Conservation (phyloP, 2,888 invertebrate genomes). For the Ethmia dodecea region DNA sequence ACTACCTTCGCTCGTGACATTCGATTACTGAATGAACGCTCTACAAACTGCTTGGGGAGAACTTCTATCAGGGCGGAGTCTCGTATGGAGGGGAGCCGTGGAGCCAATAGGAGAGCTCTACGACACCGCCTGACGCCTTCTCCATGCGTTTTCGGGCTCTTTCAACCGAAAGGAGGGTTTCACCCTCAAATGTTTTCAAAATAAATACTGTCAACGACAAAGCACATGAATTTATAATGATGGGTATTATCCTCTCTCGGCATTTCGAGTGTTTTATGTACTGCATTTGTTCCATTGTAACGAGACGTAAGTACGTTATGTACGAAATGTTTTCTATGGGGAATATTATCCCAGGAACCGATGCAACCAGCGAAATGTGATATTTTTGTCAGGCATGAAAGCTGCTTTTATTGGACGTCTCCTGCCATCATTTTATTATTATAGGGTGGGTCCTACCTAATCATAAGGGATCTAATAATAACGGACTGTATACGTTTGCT, state of each 20-base stretch:
- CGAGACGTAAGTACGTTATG: constrained; percentile 54
- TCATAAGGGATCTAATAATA: constrained; percentile 7
- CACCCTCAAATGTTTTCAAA: constrained; percentile 67
- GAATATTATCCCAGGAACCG: constrained; percentile 56
- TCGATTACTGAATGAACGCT: constrained; percentile 38
- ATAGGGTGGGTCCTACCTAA: constrained; percentile 26
- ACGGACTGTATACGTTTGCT: neutral
- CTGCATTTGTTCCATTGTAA: constrained; percentile 71
- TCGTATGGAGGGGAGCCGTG: constrained; percentile 47
- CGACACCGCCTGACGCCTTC: constrained; percentile 61
- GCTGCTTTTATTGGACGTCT: constrained; percentile 49
- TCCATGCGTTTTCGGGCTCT: constrained; percentile 64
- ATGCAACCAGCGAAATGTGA: constrained; percentile 64
- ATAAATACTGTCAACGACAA: constrained; percentile 76
- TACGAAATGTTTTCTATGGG: constrained; percentile 45
- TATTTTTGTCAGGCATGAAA: constrained; percentile 59
- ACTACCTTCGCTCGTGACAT: constrained; percentile 36
- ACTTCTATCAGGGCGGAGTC: constrained; percentile 63
- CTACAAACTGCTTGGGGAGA: constrained; percentile 31
- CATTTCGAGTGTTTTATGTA: constrained; percentile 75
- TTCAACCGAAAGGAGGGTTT: constrained; percentile 69
- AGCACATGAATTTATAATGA: constrained; percentile 76
- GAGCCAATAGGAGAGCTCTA: constrained; percentile 44
- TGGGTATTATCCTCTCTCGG: constrained; percentile 69
- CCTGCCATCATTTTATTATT: constrained; percentile 36